These are phyloP conservation scores for Xanthia togata DNA, from an alignment of 2,888 invertebrate species.

Conservation along the genomic window DNA sequence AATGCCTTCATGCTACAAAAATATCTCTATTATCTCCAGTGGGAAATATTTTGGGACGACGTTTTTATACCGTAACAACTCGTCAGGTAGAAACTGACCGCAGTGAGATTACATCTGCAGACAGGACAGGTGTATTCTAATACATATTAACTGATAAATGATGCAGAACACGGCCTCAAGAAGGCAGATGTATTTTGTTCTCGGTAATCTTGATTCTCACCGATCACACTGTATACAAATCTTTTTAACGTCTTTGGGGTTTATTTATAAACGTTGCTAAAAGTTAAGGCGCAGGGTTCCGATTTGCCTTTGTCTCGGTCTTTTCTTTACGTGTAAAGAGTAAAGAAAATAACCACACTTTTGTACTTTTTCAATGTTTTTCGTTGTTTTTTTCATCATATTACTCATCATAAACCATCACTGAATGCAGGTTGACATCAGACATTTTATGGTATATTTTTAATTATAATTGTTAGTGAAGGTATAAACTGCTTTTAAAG, in stretches of 20 bases:
- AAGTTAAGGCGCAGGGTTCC: no score
- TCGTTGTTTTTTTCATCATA: no score
- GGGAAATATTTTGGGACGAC: slow-evolving; percentile 16
- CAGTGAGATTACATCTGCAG: slow-evolving; percentile 46
- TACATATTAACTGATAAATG: slow-evolving; percentile 23
- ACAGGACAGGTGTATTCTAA: slow-evolving; percentile 43
- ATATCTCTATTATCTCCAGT: slow-evolving; percentile 20
- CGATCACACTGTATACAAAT: background rate
- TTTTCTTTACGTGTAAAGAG: no score
- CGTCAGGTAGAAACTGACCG: slow-evolving; percentile 49
- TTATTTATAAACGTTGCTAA: no score
- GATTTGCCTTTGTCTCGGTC: no score
- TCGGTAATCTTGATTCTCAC: slow-evolving; percentile 5
- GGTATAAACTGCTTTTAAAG: no score
- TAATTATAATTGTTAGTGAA: no score
- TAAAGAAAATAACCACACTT: no score
- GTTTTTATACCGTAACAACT: slow-evolving; percentile 16
- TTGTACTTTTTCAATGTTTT: no score
- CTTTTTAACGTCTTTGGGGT: background rate
- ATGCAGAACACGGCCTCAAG: slow-evolving; percentile 4
- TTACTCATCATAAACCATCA: no score
- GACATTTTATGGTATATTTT: no score
- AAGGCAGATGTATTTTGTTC: slow-evolving; percentile 37
- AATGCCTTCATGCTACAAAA: slow-evolving; percentile 6
- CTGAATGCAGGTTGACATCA: no score